Evolutionary conservation across 2,113 vertebrate genomes (phyloP).

Genomic region (Hemiscyllium ocellatum): DNA sequence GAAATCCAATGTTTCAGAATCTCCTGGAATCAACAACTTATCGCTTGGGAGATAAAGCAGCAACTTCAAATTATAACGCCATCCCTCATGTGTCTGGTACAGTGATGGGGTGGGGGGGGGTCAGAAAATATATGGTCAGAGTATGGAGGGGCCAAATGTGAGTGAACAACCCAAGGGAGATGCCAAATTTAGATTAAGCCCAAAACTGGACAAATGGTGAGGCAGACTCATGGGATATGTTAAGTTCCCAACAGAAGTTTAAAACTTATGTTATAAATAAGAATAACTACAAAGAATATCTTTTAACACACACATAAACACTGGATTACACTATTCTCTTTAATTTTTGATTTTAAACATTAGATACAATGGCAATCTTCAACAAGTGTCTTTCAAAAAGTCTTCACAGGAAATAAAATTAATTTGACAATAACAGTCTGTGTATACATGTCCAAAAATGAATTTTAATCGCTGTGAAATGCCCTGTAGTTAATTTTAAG

Average conservation of each 20-base stretch:
- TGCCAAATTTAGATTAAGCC: not conserved
- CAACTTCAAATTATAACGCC: not conserved
- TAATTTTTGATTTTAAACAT: not conserved
- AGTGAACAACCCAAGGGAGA: not conserved
- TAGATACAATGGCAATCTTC: not conserved
- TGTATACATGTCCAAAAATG: not conserved
- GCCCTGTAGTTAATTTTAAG: no score
- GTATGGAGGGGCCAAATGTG: not conserved
- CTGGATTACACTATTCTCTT: not conserved
- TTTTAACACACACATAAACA: not conserved
- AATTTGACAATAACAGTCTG: not conserved
- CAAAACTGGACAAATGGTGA: not conserved
- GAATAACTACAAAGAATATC: not conserved
- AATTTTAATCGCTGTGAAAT: not conserved
- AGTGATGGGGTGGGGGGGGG: not conserved
- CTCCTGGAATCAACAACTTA: not conserved
- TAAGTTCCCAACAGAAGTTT: not conserved
- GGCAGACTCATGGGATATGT: not conserved
- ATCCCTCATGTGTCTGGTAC: not conserved
- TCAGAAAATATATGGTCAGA: not conserved
- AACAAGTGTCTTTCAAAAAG: not conserved
- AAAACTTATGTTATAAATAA: not conserved
- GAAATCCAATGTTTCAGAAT: not conserved
- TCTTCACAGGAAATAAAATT: not conserved
- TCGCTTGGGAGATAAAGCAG: not conserved